These are phyloP conservation scores for Pampus argenteus DNA, from an alignment of 2,797 vertebrate genomes.

Conservation along the genomic window DNA sequence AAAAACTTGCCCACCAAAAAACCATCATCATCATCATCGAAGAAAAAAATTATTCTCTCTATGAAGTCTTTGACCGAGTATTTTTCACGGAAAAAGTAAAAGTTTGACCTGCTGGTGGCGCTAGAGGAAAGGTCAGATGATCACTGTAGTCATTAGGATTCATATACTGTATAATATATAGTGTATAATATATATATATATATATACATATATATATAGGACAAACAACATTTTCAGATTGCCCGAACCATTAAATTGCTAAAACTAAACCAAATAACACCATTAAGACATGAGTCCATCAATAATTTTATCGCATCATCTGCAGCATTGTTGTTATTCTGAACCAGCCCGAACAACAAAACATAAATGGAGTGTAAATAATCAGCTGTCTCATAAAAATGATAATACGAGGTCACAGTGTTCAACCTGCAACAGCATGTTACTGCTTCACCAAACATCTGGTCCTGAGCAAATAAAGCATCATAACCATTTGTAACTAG, in stretches of 20 bases:
- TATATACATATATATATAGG: too few species aligned
- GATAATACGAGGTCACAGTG: slow-evolving; percentile 37
- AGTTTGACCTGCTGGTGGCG: too few species aligned
- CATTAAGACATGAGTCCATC: slow-evolving; percentile 33
- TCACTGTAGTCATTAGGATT: background rate
- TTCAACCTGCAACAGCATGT: slow-evolving; percentile 35
- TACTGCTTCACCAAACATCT: slow-evolving; percentile 45
- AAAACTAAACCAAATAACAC: slow-evolving; percentile 15
- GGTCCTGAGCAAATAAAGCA: slow-evolving; percentile 7
- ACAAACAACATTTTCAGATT: slow-evolving; percentile 17
- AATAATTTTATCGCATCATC: slow-evolving; percentile 54
- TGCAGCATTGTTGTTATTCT: slow-evolving; percentile 3
- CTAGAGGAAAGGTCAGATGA: background rate
- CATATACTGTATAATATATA: too few species aligned
- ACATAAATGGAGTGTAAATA: slow-evolving; percentile 44
- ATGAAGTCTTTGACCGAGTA: too few species aligned
- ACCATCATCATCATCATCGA: too few species aligned
- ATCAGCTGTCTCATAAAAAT: slow-evolving; percentile 35
- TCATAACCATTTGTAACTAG: slow-evolving; percentile 40
- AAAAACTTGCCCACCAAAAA: too few species aligned
- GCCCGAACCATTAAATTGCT: slow-evolving; percentile 18
- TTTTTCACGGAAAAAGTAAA: too few species aligned
- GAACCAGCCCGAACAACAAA: slow-evolving; percentile 34
- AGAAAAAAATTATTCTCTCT: background rate
- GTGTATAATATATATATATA: too few species aligned